Conservation (phyloP, 2,797 vertebrate species). For the Acanthis flammea region DNA sequence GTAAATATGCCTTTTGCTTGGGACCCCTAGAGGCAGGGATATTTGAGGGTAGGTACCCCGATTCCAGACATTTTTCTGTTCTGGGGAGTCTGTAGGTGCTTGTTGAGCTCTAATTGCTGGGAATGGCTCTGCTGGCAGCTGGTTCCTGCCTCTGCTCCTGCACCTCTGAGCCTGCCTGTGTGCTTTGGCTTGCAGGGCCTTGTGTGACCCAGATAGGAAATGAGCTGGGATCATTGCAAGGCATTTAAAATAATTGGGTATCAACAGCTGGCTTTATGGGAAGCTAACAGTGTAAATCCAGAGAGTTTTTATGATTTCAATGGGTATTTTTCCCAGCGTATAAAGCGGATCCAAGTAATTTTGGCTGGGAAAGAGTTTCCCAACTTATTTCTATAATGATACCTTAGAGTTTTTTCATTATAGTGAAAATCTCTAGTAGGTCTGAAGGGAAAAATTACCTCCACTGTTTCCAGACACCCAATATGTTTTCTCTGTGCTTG, state of each 20-base stretch:
- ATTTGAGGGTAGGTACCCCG: background rate
- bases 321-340: background rate
- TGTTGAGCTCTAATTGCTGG: background rate
- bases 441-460: slow-evolving; percentile 34
- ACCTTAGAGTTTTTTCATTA: slow-evolving; percentile 55
- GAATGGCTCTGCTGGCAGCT: background rate
- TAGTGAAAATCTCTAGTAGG: slow-evolving; percentile 32
- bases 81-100: background rate
- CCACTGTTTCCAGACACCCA: background rate
- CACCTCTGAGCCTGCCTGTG: background rate
- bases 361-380: slow-evolving; percentile 38
- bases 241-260: slow-evolving; percentile 53
- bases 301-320: slow-evolving; percentile 35
- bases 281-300: slow-evolving; percentile 33
- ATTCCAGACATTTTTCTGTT: background rate
- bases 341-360: slow-evolving; percentile 50
- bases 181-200: slow-evolving; percentile 29
- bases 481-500: slow-evolving; percentile 1
- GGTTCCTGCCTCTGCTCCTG: background rate
- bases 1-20: background rate
- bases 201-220: slow-evolving; percentile 40
- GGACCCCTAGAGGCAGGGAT: background rate
- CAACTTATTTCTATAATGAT: slow-evolving; percentile 15
- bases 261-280: slow-evolving; percentile 56
- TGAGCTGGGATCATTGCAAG: slow-evolving; percentile 31